A percentile compares a stretch with the other conserved stretches of the same genome.
Conservation (phyloP, 2,888 invertebrate species). For the Hirtodrosophila cameraria region DNA sequence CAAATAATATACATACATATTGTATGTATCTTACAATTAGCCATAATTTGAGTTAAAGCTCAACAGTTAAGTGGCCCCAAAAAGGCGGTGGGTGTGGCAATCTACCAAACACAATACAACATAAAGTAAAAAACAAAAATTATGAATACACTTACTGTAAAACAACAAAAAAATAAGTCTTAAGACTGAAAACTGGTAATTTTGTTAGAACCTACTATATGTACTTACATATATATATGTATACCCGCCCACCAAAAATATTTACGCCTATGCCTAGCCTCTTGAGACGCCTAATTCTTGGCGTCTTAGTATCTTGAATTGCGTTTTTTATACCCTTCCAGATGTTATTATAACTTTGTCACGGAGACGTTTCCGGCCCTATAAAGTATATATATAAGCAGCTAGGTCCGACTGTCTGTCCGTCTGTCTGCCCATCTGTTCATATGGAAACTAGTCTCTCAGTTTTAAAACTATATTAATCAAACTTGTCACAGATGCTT, state of each 20-base stretch:
- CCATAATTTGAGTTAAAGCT: slow-evolving; percentile 34
- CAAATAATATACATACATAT: no score
- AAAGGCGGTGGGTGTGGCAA: slow-evolving; percentile 38
- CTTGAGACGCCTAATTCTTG: no score
- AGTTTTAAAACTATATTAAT: no score
- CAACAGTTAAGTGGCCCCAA: slow-evolving; percentile 19
- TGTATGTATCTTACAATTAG: neutral
- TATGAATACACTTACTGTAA: slow-evolving; percentile 1
- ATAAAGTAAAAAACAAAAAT: neutral
- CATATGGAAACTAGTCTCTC: no score
- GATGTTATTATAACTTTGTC: no score
- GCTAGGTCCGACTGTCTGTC: no score
- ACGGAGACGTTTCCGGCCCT: no score
- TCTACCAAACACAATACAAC: slow-evolving; percentile 5
- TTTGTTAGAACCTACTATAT: slow-evolving; percentile 32
- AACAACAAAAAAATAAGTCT: slow-evolving; percentile 38
- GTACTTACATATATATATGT: slow-evolving; percentile 10
- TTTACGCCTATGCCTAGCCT: slow-evolving; percentile 1
- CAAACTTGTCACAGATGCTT: no score
- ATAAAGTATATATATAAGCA: no score
- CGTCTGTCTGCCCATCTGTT: no score
- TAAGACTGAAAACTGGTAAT: slow-evolving; percentile 47
- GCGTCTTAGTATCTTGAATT: no score
- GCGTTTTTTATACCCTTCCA: no score
- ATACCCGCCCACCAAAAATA: slow-evolving; percentile 25